A percentile compares a stretch with the other conserved stretches of the same genome.
These are phyloP conservation scores for Chaetogeoica ovagalla DNA, from an alignment of 2,888 invertebrate species.

Conservation along the genomic window DNA sequence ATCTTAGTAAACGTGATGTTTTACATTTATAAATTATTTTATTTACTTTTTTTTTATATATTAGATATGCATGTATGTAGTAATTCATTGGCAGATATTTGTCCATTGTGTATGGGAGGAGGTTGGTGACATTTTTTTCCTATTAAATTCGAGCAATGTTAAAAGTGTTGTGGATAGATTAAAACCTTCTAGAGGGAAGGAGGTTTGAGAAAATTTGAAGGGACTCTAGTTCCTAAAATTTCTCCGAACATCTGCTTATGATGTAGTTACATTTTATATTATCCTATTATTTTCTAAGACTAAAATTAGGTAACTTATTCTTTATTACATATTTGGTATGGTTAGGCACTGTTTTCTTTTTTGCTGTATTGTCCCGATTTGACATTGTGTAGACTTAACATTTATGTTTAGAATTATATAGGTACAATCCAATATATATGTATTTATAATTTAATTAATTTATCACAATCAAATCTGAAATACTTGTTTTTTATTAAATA, in stretches of 20 bases:
- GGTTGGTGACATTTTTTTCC: too few species aligned
- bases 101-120: too few species aligned
- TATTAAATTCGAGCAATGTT: too few species aligned
- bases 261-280: neutral
- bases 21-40: neutral
- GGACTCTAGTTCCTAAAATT: too few species aligned
- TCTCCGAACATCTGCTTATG: too few species aligned
- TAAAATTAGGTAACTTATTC: neutral
- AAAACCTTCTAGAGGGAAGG: too few species aligned
- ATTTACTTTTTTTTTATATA: neutral
- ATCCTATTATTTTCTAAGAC: neutral
- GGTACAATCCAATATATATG: neutral
- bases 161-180: too few species aligned
- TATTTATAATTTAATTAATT: too few species aligned
- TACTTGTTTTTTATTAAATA: too few species aligned
- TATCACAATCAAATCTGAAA: too few species aligned
- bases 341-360: neutral
- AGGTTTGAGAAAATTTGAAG: too few species aligned
- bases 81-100: too few species aligned
- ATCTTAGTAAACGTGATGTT: slow-evolving; percentile 10
- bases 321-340: neutral
- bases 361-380: neutral
- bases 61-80: neutral
- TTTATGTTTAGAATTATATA: neutral
- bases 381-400: neutral